These are phyloP conservation scores for Mus minutoides DNA, from an alignment of 2,797 vertebrate genomes.

Conservation along the genomic window DNA sequence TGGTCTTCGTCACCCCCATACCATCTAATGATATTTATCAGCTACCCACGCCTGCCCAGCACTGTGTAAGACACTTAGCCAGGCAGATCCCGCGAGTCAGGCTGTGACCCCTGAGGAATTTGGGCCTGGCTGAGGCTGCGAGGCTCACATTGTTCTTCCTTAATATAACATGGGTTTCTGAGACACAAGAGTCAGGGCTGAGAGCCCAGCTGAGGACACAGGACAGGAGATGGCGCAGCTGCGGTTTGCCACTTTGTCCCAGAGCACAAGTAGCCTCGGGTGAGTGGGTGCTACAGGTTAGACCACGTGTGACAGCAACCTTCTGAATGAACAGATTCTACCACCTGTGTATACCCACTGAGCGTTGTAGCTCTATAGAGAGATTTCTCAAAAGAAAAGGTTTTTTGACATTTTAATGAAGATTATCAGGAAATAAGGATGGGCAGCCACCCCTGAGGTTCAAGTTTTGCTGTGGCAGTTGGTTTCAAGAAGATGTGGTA, in stretches of 20 bases:
- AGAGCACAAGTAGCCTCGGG: not conserved
- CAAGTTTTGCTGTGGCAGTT: not conserved
- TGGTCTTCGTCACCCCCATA: constrained; percentile 62
- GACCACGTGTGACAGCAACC: not conserved
- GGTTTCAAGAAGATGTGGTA: not conserved
- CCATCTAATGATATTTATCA: constrained; percentile 79
- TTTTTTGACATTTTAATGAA: constrained; percentile 7
- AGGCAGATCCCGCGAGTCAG: constrained; percentile 58
- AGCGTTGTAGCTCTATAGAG: not conserved
- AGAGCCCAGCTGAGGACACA: not conserved
- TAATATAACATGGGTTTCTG: constrained; percentile 50
- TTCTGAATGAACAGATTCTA: not conserved
- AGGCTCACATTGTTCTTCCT: constrained; percentile 77
- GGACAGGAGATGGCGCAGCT: not conserved
- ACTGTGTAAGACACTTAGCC: constrained; percentile 57
- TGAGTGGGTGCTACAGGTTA: not conserved
- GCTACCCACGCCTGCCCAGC: constrained; percentile 63
- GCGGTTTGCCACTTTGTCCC: not conserved
- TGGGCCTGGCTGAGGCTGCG: constrained; percentile 49
- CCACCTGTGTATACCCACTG: not conserved
- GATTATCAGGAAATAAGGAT: not conserved
- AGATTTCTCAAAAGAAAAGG: not conserved
- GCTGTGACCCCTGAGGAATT: constrained; percentile 82
- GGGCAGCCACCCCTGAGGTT: not conserved
- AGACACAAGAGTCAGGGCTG: not conserved